Conservation (phyloP, 2,797 vertebrate genomes). For the Poeciliopsis turneri region DNA sequence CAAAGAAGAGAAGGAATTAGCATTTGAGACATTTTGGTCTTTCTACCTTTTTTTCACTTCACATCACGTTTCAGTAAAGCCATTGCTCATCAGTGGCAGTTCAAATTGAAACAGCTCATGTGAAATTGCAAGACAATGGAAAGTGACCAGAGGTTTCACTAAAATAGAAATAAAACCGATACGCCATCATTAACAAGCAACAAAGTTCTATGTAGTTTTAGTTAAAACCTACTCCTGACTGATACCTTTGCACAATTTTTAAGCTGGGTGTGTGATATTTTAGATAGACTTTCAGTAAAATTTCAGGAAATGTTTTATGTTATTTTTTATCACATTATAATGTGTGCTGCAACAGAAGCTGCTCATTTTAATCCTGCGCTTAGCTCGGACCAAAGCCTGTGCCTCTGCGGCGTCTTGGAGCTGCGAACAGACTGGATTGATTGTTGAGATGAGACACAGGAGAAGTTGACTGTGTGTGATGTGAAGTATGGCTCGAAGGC, state of each 20-base stretch:
- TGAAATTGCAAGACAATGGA: not conserved
- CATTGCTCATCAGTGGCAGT: not conserved
- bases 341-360: not conserved
- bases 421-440: not conserved
- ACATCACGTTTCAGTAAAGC: not conserved
- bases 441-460: not conserved
- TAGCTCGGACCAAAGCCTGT: not conserved
- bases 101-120: not conserved
- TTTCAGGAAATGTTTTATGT: not conserved
- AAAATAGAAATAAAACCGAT: not conserved
- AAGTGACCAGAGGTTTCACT: not conserved
- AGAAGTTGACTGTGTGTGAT: conserved; percentile 4
- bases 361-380: not conserved
- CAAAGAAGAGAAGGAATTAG: not conserved
- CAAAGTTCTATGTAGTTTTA: not conserved
- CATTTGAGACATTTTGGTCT: not conserved
- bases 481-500: conserved; percentile 31
- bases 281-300: not conserved
- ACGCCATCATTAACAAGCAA: not conserved
- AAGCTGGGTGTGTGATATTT: no score
- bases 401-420: not conserved
- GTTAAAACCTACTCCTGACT: not conserved
- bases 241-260: not conserved
- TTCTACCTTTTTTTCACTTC: not conserved
- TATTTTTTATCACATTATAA: not conserved